Percentiles rank a stretch among this genome's conserved stretches.
Evolutionary conservation across 2,797 vertebrate genomes (phyloP).

Genomic region (Acanthurus leucopareius): DNA sequence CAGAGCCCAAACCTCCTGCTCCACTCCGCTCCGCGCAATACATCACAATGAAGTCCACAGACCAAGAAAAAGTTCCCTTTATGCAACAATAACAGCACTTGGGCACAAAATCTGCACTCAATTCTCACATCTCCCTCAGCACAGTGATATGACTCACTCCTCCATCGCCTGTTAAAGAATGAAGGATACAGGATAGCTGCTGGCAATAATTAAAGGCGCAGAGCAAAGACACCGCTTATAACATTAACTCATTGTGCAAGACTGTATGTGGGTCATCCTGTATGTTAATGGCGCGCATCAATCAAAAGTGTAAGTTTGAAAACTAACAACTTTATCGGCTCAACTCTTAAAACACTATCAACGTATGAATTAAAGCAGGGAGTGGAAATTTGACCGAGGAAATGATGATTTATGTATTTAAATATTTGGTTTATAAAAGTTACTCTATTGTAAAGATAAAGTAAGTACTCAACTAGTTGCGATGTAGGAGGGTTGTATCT

Average conservation of each 20-base stretch:
- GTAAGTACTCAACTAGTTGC: too few relatives aligned
- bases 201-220: slow-evolving; percentile 66
- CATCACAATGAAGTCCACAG: too few relatives aligned
- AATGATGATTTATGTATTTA: too few relatives aligned
- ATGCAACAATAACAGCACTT: background rate
- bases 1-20: too few relatives aligned
- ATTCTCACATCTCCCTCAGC: slow-evolving; percentile 26
- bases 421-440: too few relatives aligned
- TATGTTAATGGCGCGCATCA: background rate
- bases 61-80: slow-evolving; percentile 4
- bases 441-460: too few relatives aligned
- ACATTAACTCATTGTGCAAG: background rate
- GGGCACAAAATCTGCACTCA: background rate
- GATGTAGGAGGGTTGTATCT: too few relatives aligned
- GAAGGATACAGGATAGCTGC: slow-evolving; percentile 68
- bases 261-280: background rate
- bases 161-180: slow-evolving; percentile 69
- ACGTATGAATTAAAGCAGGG: too few relatives aligned
- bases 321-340: too few relatives aligned
- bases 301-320: background rate
- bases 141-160: slow-evolving; percentile 70
- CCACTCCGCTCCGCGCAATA: too few relatives aligned
- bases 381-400: too few relatives aligned
- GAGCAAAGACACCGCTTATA: slow-evolving; percentile 15
- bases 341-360: too few relatives aligned